A percentile compares a stretch with the other conserved stretches of the same genome.
Conservation (phyloP, 35 echinoderm and acorn worm species). For the Apostichopus californicus region DNA sequence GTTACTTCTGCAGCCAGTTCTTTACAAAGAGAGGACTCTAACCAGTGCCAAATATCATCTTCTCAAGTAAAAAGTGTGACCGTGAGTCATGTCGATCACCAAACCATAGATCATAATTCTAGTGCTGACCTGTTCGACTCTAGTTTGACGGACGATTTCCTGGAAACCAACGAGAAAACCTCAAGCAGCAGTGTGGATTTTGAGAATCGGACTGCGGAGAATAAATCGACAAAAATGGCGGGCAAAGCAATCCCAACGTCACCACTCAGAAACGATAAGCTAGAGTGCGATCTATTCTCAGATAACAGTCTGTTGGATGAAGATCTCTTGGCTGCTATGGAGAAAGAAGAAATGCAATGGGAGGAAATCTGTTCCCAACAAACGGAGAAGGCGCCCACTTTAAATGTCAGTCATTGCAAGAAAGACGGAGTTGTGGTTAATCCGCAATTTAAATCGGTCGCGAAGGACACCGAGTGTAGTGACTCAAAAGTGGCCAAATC, state of each 20-base stretch:
- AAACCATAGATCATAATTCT: constrained; percentile 13
- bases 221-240: neutral
- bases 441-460: neutral
- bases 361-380: constrained; percentile 29
- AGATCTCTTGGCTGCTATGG: constrained; percentile 42
- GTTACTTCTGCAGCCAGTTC: neutral
- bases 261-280: neutral
- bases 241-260: neutral
- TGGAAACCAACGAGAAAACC: neutral
- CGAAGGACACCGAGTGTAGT: neutral
- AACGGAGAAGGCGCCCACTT: neutral
- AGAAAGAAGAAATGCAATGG: constrained; percentile 45
- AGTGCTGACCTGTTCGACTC: constrained; percentile 43
- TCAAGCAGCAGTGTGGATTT: neutral
- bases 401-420: neutral
- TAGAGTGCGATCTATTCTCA: constrained; percentile 25
- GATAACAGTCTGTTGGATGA: constrained; percentile 48
- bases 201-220: neutral
- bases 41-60: neutral
- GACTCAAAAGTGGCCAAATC: neutral
- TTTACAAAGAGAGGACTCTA: neutral
- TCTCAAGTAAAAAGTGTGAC: neutral
- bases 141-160: neutral
- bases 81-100: neutral
- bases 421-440: neutral